Evolutionary conservation across 2,113 vertebrate species (phyloP).

Genomic region (Coptodon rendalli): DNA sequence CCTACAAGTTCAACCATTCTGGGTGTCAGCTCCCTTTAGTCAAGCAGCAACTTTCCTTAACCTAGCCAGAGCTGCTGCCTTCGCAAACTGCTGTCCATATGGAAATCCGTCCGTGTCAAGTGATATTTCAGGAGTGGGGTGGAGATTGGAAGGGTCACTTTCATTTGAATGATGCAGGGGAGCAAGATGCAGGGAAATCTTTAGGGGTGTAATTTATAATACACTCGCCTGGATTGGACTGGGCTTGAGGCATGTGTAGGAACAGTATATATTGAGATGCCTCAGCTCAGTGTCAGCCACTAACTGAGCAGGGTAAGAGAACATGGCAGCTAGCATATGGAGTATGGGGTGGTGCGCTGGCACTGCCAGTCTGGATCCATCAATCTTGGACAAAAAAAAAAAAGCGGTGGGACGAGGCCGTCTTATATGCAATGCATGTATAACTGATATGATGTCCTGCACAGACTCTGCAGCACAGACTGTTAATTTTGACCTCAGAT

Average conservation of each 20-base stretch:
- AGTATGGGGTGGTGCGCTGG: slow-evolving; percentile 48
- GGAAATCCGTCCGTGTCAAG: slow-evolving; percentile 18
- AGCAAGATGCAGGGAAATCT: not conserved
- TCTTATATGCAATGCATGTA: not conserved
- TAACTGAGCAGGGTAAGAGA: slow-evolving; percentile 42
- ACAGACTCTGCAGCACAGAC: not conserved
- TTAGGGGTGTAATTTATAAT: slow-evolving; percentile 13
- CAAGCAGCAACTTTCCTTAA: slow-evolving; percentile 5
- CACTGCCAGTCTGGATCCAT: slow-evolving; percentile 60
- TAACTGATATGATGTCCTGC: not conserved
- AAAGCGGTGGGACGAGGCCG: not conserved
- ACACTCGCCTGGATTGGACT: not conserved
- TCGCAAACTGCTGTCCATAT: slow-evolving; percentile 8
- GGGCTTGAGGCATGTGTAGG: not conserved
- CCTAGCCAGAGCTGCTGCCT: not conserved
- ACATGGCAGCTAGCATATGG: slow-evolving; percentile 67
- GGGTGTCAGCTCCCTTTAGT: not conserved
- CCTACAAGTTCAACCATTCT: slow-evolving; percentile 2
- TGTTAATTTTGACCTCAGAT: not conserved
- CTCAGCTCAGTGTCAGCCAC: slow-evolving; percentile 40
- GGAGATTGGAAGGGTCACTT: not conserved
- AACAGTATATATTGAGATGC: slow-evolving; percentile 29
- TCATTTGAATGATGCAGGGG: not conserved
- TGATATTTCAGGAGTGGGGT: slow-evolving; percentile 20
- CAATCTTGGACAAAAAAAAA: slow-evolving; percentile 35